Percentiles rank a stretch among this genome's conserved stretches.
These are phyloP conservation scores for Scopus umbretta DNA, from an alignment of 2,113 vertebrate species.

Conservation along the genomic window DNA sequence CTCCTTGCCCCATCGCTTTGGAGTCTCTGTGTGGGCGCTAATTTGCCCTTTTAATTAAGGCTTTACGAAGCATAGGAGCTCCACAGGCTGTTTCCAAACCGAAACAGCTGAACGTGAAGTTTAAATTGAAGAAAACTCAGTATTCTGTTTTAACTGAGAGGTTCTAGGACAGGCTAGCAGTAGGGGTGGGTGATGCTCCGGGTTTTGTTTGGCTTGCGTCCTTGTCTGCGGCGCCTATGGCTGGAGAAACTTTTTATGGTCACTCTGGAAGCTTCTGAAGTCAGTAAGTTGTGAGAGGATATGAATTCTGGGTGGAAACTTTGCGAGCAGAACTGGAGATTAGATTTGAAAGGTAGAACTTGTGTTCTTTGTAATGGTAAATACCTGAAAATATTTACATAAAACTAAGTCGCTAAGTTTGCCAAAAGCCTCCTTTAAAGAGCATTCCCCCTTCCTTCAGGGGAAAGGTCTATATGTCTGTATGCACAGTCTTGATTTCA, in stretches of 20 bases:
- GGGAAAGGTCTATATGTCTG: background rate
- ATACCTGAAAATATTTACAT: background rate
- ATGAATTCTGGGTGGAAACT: background rate
- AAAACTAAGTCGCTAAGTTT: background rate
- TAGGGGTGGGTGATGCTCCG: background rate
- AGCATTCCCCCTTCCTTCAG: background rate
- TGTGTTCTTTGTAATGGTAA: background rate
- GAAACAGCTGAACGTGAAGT: background rate
- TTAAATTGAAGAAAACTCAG: too few species aligned
- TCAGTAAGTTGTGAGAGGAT: background rate
- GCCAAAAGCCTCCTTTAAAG: background rate
- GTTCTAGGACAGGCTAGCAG: too few species aligned
- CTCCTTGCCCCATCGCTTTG: background rate
- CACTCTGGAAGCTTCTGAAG: background rate
- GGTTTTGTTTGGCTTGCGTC: background rate
- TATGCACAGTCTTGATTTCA: background rate
- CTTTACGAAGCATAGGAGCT: fast-evolving
- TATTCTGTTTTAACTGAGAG: background rate
- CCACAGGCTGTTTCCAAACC: background rate
- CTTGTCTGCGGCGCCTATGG: fast-evolving
- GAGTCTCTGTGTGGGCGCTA: fast-evolving
- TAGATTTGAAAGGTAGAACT: background rate
- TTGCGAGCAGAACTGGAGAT: background rate
- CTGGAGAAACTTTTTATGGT: background rate
- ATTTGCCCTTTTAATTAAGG: background rate